Evolutionary conservation across 2,113 vertebrate species (phyloP), one percentile per base, ranked within the genome.

Genomic region (Indri indri): DNA sequence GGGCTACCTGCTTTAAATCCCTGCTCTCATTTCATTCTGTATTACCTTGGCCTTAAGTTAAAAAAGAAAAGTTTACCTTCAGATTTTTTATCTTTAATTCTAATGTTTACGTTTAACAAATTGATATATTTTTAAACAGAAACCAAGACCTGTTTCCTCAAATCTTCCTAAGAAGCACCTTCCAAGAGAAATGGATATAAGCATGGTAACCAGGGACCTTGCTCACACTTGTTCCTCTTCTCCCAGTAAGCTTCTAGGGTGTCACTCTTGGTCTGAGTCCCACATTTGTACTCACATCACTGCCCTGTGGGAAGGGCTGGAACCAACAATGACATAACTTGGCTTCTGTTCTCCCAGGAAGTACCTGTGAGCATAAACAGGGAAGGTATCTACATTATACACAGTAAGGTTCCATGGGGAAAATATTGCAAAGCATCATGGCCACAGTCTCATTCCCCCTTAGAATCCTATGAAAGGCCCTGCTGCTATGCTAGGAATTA

Each of bases 71-170:
- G 0, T 9, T 32, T 54, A 47, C 22, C 23, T 81, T 65, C 34
- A 82, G 47, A 63, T 4, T 57, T 80, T 82, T 79, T 16, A 70
- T 59, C 23, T 54, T 87, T 37, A 76, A 12, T 42, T 40, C 18
- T 47, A 61, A n/a, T 54, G n/a, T 65, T 93, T 86, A 52, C 20
- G 32, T 47, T 61, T 81, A 90, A 85, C 63, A 17, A 54, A 87
- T 7, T 68, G 73, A 85, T 54, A 52, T 2, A 45, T 54, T 91
- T 96, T 90, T 66, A 89, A 96, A 68, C 68, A 89, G 37, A 97
- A 93, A 77, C 84, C 34, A 47, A 71, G n/a, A 79, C 18, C 17
- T 5, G 4, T 66, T 91, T 76, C 86, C 71, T 52, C 10, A 52
- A 42, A 50, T 73, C 70, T 90, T 73, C 81, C 47, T 54, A 50